A percentile compares a stretch with the other conserved stretches of the same genome.
These are phyloP conservation scores for Podargus strigoides DNA, from an alignment of 2,797 vertebrate species.

Conservation along the genomic window DNA sequence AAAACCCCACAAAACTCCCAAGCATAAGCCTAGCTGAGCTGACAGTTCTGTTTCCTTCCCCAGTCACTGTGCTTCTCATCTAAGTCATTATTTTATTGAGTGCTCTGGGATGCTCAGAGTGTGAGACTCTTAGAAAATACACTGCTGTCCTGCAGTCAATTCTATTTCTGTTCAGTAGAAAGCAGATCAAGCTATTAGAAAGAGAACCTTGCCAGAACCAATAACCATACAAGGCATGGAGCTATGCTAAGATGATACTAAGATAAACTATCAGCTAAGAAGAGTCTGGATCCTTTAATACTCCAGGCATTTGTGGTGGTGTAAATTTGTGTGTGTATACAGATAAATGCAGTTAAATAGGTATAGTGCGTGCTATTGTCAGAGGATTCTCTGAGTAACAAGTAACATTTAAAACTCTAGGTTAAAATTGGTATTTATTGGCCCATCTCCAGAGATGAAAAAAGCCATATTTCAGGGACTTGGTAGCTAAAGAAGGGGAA, in stretches of 20 bases:
- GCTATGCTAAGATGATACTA: constrained; percentile 16
- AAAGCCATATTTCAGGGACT: neutral
- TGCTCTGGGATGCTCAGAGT: neutral
- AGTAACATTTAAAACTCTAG: neutral
- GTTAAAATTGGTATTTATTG: neutral
- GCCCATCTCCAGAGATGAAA: neutral
- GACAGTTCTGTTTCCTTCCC: neutral
- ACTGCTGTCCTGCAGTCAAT: neutral
- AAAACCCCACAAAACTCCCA: neutral
- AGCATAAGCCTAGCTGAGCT: neutral
- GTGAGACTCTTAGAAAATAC: neutral
- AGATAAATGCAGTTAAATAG: neutral
- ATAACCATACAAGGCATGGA: neutral
- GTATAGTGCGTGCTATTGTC: accelerated
- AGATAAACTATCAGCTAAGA: constrained; percentile 40
- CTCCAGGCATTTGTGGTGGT: neutral
- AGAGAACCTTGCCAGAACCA: constrained; percentile 39
- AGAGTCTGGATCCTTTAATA: constrained; percentile 22
- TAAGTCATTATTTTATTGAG: constrained; percentile 36
- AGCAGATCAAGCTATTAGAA: constrained; percentile 5
- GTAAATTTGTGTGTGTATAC: neutral
- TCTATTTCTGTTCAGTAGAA: constrained; percentile 5
- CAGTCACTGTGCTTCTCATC: neutral
- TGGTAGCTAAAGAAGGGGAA: accelerated
- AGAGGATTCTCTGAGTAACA: neutral